Evolutionary conservation across 2,113 vertebrate species (phyloP).

Genomic region (Dipodomys spectabilis): DNA sequence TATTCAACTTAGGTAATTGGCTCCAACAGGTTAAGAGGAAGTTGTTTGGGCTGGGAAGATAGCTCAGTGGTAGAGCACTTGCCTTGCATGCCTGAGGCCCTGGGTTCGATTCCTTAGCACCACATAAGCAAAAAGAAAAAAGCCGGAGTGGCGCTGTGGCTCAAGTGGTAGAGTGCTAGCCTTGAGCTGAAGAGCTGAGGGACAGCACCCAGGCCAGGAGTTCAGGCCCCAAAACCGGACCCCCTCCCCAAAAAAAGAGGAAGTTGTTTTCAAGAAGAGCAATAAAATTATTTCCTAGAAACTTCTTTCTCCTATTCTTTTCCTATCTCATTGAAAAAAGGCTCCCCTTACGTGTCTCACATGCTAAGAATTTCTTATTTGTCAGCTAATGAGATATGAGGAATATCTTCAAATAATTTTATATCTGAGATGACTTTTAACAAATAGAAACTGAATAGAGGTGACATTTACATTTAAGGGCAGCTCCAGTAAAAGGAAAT

Average conservation of each 20-base stretch:
- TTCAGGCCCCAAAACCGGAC: too few species aligned
- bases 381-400: constrained; percentile 23
- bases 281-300: neutral
- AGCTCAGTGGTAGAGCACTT: too few species aligned
- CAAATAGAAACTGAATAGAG: neutral
- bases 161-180: too few species aligned
- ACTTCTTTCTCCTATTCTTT: neutral
- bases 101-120: too few species aligned
- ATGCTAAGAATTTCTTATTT: constrained; percentile 16
- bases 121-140: too few species aligned
- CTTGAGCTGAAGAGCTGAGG: too few species aligned
- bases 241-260: too few species aligned
- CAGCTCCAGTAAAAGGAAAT: neutral
- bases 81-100: too few species aligned
- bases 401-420: neutral
- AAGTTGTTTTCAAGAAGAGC: neutral
- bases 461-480: neutral
- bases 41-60: too few species aligned
- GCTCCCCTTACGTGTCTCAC: neutral
- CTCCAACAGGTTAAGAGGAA: neutral
- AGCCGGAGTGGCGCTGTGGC: too few species aligned
- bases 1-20: neutral
- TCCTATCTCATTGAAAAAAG: neutral
- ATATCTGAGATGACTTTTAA: constrained; percentile 15
- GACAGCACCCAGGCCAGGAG: too few species aligned